These are phyloP conservation scores for Oryzias curvinotus DNA, from an alignment of 2,113 vertebrate species.

Conservation along the genomic window DNA sequence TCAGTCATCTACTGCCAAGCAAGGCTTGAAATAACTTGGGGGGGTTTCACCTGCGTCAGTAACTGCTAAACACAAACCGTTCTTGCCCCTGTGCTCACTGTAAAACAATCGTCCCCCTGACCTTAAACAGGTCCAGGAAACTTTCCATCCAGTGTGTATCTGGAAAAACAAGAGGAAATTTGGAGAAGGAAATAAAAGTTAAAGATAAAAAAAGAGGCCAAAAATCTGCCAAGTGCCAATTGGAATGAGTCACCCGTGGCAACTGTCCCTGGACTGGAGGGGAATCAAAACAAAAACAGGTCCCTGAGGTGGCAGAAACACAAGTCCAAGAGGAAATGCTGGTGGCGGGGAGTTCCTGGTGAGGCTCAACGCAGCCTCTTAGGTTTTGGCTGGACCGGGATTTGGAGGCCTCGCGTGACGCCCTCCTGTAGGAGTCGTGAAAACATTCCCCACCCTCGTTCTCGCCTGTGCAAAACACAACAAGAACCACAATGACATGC, in stretches of 20 bases:
- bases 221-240: conserved; percentile 53
- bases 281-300: conserved; percentile 52
- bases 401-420: conserved; percentile 29
- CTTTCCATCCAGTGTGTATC: conserved; percentile 55
- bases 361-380: conserved; percentile 22
- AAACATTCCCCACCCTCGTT: conserved; percentile 55
- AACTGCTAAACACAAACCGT: conserved; percentile 6
- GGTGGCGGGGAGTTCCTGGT: conserved; percentile 25
- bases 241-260: conserved; percentile 68
- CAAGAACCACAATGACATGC: neutral
- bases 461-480: conserved; percentile 13
- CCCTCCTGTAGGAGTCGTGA: conserved; percentile 60
- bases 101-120: conserved; percentile 45
- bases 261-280: conserved; percentile 59
- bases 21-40: conserved; percentile 46
- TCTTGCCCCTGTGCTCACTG: conserved; percentile 36
- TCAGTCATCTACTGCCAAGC: conserved; percentile 21
- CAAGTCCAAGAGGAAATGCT: conserved; percentile 20
- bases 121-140: conserved; percentile 71
- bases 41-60: conserved; percentile 84
- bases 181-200: conserved; percentile 25
- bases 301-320: neutral
- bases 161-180: conserved; percentile 71
- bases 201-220: conserved; percentile 32
- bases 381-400: conserved; percentile 2